Percentiles rank a stretch among this genome's conserved stretches.
phyloP scores from a whole-genome alignment of 2,113 vertebrate species.

The Scomber scombrus region DNA sequence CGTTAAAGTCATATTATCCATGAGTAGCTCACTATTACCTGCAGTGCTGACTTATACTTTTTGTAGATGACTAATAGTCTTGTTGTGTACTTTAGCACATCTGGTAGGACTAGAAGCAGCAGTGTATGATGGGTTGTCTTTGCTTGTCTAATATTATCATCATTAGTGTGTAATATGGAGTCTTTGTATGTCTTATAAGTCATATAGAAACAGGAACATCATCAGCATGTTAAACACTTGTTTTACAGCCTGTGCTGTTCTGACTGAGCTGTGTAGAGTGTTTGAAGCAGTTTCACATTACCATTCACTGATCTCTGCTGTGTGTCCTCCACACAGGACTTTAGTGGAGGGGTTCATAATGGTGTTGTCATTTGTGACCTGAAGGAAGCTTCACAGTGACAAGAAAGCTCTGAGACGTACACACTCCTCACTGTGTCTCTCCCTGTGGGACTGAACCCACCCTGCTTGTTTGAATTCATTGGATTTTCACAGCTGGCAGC shows the following conservation, averaged over 20 bases:
- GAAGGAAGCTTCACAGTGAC: constrained; percentile 17
- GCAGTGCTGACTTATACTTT: too few relatives aligned
- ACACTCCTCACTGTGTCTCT: constrained; percentile 12
- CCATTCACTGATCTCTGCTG: neutral
- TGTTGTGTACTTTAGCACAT: too few relatives aligned
- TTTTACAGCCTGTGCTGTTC: neutral
- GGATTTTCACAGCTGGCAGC: constrained; percentile 46
- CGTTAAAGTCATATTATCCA: too few relatives aligned
- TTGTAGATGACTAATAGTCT: too few relatives aligned
- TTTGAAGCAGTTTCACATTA: neutral
- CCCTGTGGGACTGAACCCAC: constrained; percentile 17
- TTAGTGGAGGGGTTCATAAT: constrained; percentile 17
- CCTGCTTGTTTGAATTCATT: constrained; percentile 42
- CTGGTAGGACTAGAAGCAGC: too few relatives aligned
- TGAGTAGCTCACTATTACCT: too few relatives aligned
- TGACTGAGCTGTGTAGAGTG: neutral
- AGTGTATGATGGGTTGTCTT: too few relatives aligned
- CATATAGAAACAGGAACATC: too few relatives aligned
- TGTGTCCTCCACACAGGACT: neutral
- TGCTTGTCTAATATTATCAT: too few relatives aligned
- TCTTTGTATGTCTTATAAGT: too few relatives aligned
- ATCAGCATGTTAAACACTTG: too few relatives aligned
- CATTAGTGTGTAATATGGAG: too few relatives aligned
- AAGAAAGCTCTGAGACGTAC: constrained; percentile 11
- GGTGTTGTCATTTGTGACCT: constrained; percentile 49